Evolutionary conservation across 1,140 invertebrate genomes (phyloP).

Genomic region (Anthonomus grandis): DNA sequence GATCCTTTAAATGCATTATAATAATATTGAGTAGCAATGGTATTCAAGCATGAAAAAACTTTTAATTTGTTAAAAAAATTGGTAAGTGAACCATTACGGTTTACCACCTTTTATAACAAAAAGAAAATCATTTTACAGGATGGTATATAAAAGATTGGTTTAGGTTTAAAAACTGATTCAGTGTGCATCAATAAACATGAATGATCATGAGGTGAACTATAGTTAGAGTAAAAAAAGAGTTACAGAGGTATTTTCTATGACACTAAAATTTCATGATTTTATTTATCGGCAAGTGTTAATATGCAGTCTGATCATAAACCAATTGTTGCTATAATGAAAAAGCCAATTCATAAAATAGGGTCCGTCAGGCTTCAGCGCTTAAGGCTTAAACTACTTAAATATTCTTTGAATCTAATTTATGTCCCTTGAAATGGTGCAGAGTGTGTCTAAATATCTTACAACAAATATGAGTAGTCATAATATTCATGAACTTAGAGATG

Average conservation of each 20-base stretch:
- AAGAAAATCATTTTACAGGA: constrained; percentile 13
- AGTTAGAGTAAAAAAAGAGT: constrained; percentile 51
- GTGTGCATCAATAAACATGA: constrained; percentile 12
- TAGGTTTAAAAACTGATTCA: no score
- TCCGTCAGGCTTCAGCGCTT: constrained; percentile 13
- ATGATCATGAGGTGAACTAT: constrained; percentile 25
- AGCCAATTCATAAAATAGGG: constrained; percentile 14
- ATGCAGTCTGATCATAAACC: constrained; percentile 22
- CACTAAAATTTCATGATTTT: constrained; percentile 50
- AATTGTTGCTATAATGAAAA: constrained; percentile 15
- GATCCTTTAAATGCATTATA: no score
- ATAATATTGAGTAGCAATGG: no score
- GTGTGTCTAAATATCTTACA: no score
- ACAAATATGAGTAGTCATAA: no score
- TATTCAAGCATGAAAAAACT: no score
- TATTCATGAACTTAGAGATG: no score
- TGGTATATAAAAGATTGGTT: constrained; percentile 10
- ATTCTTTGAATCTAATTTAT: no score
- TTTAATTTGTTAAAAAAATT: no score
- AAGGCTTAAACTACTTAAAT: constrained; percentile 18
- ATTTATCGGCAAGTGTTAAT: constrained; percentile 44
- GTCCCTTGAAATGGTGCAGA: no score
- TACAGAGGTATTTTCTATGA: constrained; percentile 50
- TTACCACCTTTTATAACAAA: neutral
- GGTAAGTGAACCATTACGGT: no score